Evolutionary conservation across 2,888 invertebrate genomes (phyloP), one percentile per base, ranked within the genome.

Genomic region (Imbricaverruca yamaguchii): DNA sequence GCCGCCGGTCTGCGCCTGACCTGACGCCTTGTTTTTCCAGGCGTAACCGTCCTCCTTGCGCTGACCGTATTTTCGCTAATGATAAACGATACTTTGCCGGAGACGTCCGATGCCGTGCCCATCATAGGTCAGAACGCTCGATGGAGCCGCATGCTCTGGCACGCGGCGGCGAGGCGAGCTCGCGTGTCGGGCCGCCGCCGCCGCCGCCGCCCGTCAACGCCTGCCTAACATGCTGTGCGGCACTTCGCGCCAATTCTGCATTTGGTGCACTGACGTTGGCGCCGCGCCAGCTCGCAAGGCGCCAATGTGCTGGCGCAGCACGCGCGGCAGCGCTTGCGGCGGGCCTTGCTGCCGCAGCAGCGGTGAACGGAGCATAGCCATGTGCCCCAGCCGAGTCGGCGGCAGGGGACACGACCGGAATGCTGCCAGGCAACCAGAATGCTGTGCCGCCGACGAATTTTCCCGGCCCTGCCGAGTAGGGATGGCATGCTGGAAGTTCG

Each of bases 41-140:
- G 97, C 91, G 96, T 97, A 91, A 97, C 97, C 91, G 97, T 97
- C 91, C 94, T 97, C 90, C 95, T 98, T 89, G 98, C 98, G 90
- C 94, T 98, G 92, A 98, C 97, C 91, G 97, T 98, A 91, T 98
- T 98, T 92, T 94, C 98, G 91, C 96, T 98, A 92, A 94, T 98
- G 92, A 97, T 98, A 90, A 97, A 97, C 87, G 97, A 98, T 92
- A 97, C 97, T 90, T 95, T 98, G 93, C 98, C 98, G 90, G 97
- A 96, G 92, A 98, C 98, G 90, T 98, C 98, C 90, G 98, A 98
- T 91, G 97, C 98, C 90, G 97, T 98, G 91, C 98, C 98, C 90
- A 92, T 98, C 91, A 97, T 98, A 94, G 98, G 98, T 96, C 74
- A 74, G 74, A 53, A 53, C 21, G 59, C 13, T 53, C 15, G 55